Evolutionary conservation across 2,797 vertebrate species (phyloP), one percentile per base, ranked within the genome.

Genomic region (Chelon labrosus): DNA sequence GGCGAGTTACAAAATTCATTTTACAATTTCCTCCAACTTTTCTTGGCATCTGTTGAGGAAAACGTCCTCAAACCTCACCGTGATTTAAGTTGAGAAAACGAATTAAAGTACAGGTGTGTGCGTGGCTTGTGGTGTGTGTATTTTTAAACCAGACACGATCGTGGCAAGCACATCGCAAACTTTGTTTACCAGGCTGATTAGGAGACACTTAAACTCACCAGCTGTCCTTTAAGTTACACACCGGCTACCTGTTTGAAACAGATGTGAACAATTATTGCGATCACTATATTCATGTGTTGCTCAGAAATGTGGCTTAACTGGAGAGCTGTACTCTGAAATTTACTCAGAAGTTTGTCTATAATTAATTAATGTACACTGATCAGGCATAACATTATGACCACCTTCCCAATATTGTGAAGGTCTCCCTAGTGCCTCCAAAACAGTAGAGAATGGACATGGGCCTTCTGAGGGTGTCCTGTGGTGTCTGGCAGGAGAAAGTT

Each of bases 151-250:
- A 44, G 42, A 44, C 5, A 46, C 2, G 7, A 46, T 46, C 7
- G 16, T n/a, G 14, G 5, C 14, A 44, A 44, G 42, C 1, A 44
- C 44, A 46, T n/a, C 44, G 5, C 16, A 17, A 16, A 42, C 41
- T 16, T 42, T 42, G 41, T 42, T 42, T 42, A 46, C 16, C 16
- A 46, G 44, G 7, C 10, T 41, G 10, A 64, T 37, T 51, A 38
- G 39, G 61, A 64, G 22, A 10, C 39, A 14, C 47, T 64, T 37
- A 27, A 52, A 41, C 49, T 64, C 49, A 41, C 22, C 61, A 41
- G 37, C 4, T 52, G 49, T 64, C n/a, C 31, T 14, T 62, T 38
- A 35, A 46, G 17, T 17, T 17, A 46, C 44, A 7, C 17, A 17
- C 16, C 16, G 17, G 44, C 13, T 46, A 46, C 17, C 44, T 8